These are phyloP conservation scores for Clarias gariepinus DNA, from an alignment of 2,113 vertebrate species.

Conservation along the genomic window DNA sequence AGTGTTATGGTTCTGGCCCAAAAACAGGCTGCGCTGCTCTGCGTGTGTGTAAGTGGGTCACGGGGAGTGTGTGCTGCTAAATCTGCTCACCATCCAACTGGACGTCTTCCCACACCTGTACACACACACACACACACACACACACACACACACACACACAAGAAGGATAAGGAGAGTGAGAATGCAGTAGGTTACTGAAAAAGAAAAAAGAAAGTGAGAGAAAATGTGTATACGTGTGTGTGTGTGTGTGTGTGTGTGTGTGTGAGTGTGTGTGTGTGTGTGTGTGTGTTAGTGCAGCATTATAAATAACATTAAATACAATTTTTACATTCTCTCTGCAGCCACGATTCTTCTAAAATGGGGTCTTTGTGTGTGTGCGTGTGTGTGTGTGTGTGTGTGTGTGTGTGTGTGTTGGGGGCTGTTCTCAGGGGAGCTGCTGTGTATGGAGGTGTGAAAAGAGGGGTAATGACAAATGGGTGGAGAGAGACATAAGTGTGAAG, in stretches of 20 bases:
- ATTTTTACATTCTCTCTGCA: background rate
- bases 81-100: constrained; percentile 35
- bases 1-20: constrained; percentile 22
- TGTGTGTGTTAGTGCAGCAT: background rate
- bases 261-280: background rate
- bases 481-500: constrained; percentile 53
- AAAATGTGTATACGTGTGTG: background rate
- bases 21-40: constrained; percentile 32
- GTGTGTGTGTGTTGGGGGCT: constrained; percentile 13
- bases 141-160: constrained; percentile 15
- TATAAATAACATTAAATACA: background rate
- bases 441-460: constrained; percentile 44
- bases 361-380: background rate
- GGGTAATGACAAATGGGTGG: constrained; percentile 44
- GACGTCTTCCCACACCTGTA: constrained; percentile 30
- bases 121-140: constrained; percentile 20
- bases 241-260: background rate
- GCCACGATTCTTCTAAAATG: background rate
- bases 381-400: background rate
- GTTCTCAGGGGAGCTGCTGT: constrained; percentile 29
- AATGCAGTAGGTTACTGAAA: background rate
- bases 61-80: constrained; percentile 35
- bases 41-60: constrained; percentile 38
- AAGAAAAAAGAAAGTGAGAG: background rate
- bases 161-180: background rate